These are phyloP conservation scores for Scatophagus argus DNA, from an alignment of 2,113 vertebrate genomes.

Conservation along the genomic window DNA sequence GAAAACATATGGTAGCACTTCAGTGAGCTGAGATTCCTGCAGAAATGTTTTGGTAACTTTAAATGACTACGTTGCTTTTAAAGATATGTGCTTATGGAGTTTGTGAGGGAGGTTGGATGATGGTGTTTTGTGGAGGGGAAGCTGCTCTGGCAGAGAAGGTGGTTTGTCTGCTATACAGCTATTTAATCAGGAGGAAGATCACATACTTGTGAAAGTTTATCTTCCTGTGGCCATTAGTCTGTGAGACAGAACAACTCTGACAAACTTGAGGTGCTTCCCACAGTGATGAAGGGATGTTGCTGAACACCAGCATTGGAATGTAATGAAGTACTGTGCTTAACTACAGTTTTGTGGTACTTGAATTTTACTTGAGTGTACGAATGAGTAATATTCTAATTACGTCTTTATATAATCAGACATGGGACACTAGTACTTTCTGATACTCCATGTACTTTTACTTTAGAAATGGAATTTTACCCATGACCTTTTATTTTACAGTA, in stretches of 20 bases:
- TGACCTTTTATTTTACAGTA: no score
- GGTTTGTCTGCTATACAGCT: slow-evolving; percentile 43
- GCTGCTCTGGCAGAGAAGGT: slow-evolving; percentile 29
- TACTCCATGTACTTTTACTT: neutral
- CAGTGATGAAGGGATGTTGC: slow-evolving; percentile 21
- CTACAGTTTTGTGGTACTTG: neutral
- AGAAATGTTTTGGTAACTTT: slow-evolving; percentile 46
- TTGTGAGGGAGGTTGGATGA: slow-evolving; percentile 46
- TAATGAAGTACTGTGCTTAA: neutral
- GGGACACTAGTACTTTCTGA: neutral
- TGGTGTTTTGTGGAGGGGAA: slow-evolving; percentile 40
- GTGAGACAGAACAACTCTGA: slow-evolving; percentile 36
- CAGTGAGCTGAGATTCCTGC: slow-evolving; percentile 12
- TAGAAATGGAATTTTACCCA: no score
- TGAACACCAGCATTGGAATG: slow-evolving; percentile 14
- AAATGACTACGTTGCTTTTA: slow-evolving; percentile 43
- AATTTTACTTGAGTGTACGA: neutral
- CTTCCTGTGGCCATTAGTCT: slow-evolving; percentile 61
- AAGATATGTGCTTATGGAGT: slow-evolving; percentile 27
- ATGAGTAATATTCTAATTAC: neutral
- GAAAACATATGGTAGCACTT: slow-evolving; percentile 57
- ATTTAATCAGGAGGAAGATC: slow-evolving; percentile 66
- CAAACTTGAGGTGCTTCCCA: slow-evolving; percentile 37
- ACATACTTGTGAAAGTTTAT: slow-evolving; percentile 62
- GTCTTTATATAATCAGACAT: neutral